Conservation (phyloP, 1,140 invertebrate species). For the Aphidius ervi region DNA sequence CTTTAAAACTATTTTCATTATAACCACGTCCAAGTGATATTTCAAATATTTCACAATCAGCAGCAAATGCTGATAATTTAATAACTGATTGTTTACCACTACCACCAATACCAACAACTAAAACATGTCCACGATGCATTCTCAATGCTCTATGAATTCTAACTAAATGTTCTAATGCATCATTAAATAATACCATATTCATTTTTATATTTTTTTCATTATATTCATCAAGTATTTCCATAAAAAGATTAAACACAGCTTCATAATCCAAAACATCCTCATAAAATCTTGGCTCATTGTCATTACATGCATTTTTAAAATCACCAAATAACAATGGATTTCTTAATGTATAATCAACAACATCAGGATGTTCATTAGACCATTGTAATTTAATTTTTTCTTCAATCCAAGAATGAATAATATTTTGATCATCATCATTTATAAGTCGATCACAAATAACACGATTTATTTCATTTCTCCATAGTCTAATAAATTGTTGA, state of each 20-base stretch:
- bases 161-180: conserved; percentile 84
- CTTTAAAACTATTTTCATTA: conserved; percentile 74
- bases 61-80: conserved; percentile 68
- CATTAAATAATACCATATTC: conserved; percentile 82
- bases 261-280: conserved; percentile 88
- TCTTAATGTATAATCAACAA: conserved; percentile 66
- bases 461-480: conserved; percentile 84
- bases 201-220: conserved; percentile 67
- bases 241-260: conserved; percentile 76
- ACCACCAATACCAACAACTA: conserved; percentile 82
- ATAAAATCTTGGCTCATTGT: conserved; percentile 73
- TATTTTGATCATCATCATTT: conserved; percentile 56
- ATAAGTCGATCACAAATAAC: conserved; percentile 85
- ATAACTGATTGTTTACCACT: conserved; percentile 78
- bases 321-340: conserved; percentile 86
- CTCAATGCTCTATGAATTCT: conserved; percentile 77
- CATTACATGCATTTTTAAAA: conserved; percentile 76
- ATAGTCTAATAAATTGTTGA: conserved; percentile 75
- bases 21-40: conserved; percentile 80
- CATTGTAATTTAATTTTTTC: conserved; percentile 52
- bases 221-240: conserved; percentile 85
- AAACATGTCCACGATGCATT: conserved; percentile 77
- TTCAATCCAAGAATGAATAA: conserved; percentile 53
- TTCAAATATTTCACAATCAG: conserved; percentile 76
- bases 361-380: conserved; percentile 44